Percentiles rank a stretch among this genome's conserved stretches.
These are phyloP conservation scores for Pseudochromis fuscus DNA, from an alignment of 2,797 vertebrate genomes.

Conservation along the genomic window DNA sequence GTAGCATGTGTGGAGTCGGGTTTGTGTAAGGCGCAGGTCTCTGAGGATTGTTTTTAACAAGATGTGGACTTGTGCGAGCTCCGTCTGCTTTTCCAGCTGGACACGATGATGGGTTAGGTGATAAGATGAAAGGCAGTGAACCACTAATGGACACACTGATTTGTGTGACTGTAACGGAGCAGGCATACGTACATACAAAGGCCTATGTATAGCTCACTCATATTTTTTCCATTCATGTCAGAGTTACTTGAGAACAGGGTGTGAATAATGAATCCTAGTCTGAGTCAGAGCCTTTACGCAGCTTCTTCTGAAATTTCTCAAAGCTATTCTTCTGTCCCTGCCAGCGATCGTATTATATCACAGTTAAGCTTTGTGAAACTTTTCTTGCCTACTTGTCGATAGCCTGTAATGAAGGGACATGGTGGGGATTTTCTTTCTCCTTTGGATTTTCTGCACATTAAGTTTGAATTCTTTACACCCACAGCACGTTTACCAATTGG, in stretches of 20 bases:
- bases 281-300: slow-evolving; percentile 10
- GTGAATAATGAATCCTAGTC: slow-evolving; percentile 26
- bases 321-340: neutral
- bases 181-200: neutral
- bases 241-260: slow-evolving; percentile 5
- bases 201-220: neutral
- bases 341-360: slow-evolving; percentile 3
- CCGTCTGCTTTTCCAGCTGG: slow-evolving; percentile 5
- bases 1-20: neutral
- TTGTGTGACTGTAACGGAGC: neutral
- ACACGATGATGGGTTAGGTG: slow-evolving; percentile 25
- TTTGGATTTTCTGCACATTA: neutral
- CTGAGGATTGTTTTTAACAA: neutral
- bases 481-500: no score
- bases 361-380: slow-evolving; percentile 6
- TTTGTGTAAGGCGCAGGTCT: neutral
- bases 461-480: no score
- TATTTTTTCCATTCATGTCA: slow-evolving; percentile 7
- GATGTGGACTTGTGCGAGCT: neutral
- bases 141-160: neutral
- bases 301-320: slow-evolving; percentile 9
- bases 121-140: slow-evolving; percentile 35
- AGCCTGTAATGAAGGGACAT: neutral
- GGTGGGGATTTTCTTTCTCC: neutral
- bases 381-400: neutral